Percentiles rank a stretch among this genome's conserved stretches.
phyloP scores from a whole-genome alignment of 2,888 invertebrate species.

The Melinaea marsaeus region DNA sequence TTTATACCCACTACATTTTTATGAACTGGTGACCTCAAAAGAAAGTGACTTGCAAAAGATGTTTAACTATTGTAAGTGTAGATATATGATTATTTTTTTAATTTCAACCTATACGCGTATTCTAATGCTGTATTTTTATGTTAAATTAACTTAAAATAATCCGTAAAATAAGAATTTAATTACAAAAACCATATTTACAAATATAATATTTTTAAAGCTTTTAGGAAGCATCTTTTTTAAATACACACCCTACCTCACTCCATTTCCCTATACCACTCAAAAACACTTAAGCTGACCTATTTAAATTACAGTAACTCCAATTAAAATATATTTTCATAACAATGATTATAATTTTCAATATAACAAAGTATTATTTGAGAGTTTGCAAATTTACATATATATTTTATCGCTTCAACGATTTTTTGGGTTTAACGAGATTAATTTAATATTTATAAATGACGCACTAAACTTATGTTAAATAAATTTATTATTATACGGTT shows the following conservation, averaged over 20 bases:
- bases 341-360: constrained; percentile 5
- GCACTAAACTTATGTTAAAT: too few species aligned
- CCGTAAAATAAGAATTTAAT: not conserved
- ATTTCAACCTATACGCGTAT: too few species aligned
- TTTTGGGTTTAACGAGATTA: not conserved
- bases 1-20: too few species aligned
- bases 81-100: too few species aligned
- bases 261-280: constrained; percentile 2
- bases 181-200: not conserved
- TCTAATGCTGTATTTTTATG: too few species aligned
- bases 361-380: constrained; percentile 2
- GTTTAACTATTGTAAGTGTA: too few species aligned
- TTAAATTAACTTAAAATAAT: too few species aligned
- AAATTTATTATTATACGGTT: too few species aligned
- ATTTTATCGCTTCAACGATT: constrained; percentile 1
- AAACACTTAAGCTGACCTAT: constrained; percentile 5
- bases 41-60: too few species aligned
- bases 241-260: not conserved
- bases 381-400: constrained; percentile 4
- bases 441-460: not conserved
- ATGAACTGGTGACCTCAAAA: too few species aligned
- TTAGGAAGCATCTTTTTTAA: not conserved
- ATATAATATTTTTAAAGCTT: not conserved
- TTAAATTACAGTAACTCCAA: not conserved
- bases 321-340: constrained; percentile 5